Base-by-base conservation (phyloP, 2,888 invertebrate genomes). In the Dorcus parallelipipedus region DNA sequence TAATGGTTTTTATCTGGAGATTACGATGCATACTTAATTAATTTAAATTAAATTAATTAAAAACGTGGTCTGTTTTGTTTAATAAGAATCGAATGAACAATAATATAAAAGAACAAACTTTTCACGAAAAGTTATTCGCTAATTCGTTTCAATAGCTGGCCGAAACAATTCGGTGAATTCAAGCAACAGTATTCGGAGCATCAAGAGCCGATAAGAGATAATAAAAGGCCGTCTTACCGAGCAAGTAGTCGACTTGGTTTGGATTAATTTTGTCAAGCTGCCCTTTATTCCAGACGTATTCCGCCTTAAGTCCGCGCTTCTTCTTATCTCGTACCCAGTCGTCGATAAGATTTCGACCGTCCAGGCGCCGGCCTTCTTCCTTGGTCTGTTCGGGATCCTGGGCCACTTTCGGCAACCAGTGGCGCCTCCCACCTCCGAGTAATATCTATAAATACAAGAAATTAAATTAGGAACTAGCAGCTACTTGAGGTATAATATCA, bases 261-360 rank as follows among this genome's bases (percentile, higher is more conserved):
- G 88, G 83, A 75, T 90, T 86, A 61, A 89, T 78, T 68, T 84
- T 84, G 54, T 87, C 86, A 52, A 93, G 83, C 69, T 89, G 87
- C 66, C 87, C 86, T 72, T 84, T 87, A 64, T 87, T 87, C 80
- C 88, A 86, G 17, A 91, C 89, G 73, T 90, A 91, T 71, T 86
- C 85, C 1, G 86, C 87, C 64, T 85, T 79, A n/a, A 87, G 76
- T 49, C 83, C 82, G 58, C 86, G 80, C 63, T 86, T 82, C 68
- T 87, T 88, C 79, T 88, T 88, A 73, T 90, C 89, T 65, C 88
- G 79, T 1, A 86, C 82, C 91, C 91, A 91, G 73, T 90, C 90
- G 75, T 91, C 88, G 57, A 91, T 88, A 53, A 92, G 83, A 76
- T 92, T 90, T 60, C 90, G 80, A 1, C 90, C 90, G 71, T 92